phyloP scores from a whole-genome alignment of 2,113 vertebrate genomes.

The Cyprinus carpio region DNA sequence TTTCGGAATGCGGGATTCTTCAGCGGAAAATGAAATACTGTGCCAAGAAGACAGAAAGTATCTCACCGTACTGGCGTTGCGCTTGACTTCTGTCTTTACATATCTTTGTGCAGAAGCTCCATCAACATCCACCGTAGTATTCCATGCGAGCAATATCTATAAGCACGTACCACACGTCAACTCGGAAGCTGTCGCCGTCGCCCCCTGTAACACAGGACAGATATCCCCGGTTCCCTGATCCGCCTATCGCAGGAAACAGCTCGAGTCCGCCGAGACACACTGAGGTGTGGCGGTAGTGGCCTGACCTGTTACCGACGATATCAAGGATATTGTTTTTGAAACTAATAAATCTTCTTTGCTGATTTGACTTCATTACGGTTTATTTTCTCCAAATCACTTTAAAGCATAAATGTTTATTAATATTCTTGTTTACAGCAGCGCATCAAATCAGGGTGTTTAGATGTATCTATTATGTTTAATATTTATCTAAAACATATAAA shows the following conservation, averaged over 20 bases:
- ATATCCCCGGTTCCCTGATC: background rate
- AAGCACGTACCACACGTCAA: constrained; percentile 59
- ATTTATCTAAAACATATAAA: background rate
- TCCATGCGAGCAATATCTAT: constrained; percentile 39
- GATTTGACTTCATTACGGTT: background rate
- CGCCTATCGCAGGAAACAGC: constrained; percentile 3
- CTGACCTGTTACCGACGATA: background rate
- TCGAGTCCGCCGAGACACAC: background rate
- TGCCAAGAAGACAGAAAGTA: constrained; percentile 25
- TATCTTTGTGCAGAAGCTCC: background rate
- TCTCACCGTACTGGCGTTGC: constrained; percentile 29
- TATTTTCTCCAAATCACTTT: background rate
- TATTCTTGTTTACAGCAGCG: background rate
- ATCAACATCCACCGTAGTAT: constrained; percentile 25
- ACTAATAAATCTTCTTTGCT: background rate
- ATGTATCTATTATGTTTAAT: too few relatives aligned
- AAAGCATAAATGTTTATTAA: background rate
- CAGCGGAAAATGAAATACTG: background rate
- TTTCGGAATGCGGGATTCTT: constrained; percentile 17
- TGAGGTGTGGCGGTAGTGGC: constrained; percentile 10
- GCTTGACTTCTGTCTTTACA: constrained; percentile 2
- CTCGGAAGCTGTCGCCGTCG: constrained; percentile 40
- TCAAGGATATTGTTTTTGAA: background rate
- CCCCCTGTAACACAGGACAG: constrained; percentile 21
- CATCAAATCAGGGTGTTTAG: background rate